These are phyloP conservation scores for Chironomus tentans DNA, from an alignment of 2,888 invertebrate species.

Conservation along the genomic window DNA sequence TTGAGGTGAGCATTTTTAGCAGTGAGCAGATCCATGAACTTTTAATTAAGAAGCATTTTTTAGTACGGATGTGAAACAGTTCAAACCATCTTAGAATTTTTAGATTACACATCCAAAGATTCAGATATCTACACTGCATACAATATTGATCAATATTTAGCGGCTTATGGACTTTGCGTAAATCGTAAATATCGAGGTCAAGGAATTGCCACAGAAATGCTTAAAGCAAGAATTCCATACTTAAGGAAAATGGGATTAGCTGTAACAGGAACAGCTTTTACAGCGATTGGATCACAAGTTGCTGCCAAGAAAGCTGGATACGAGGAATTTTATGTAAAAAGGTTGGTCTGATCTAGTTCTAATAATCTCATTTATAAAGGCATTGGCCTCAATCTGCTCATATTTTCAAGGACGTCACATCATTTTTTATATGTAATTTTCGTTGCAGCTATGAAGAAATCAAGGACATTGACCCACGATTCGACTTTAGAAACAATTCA, in stretches of 20 bases:
- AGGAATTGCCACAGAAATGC: slow-evolving; percentile 26
- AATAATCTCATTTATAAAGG: too few species aligned
- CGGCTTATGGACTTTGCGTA: slow-evolving; percentile 22
- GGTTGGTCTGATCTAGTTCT: too few species aligned
- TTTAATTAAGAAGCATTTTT: not conserved
- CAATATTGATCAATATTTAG: slow-evolving; percentile 5
- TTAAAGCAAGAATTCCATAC: slow-evolving; percentile 19
- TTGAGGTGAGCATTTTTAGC: not conserved
- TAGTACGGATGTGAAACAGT: not conserved
- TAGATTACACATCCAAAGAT: not conserved
- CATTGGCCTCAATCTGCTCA: too few species aligned
- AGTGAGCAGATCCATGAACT: too few species aligned
- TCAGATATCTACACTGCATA: not conserved
- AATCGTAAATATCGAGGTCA: slow-evolving; percentile 18
- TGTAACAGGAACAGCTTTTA: slow-evolving; percentile 24
- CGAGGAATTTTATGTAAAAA: slow-evolving; percentile 4
- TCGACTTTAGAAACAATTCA: not conserved
- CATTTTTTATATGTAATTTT: not conserved
- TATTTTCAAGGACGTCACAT: too few species aligned
- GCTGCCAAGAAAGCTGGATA: slow-evolving; percentile 26
- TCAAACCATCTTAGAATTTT: not conserved
- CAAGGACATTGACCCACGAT: not conserved
- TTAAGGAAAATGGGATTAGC: slow-evolving; percentile 12
- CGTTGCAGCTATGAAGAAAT: not conserved
- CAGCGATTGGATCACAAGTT: slow-evolving; percentile 15